Base-by-base conservation (phyloP, 1,140 invertebrate genomes). In the Zaprionus tsacasi region DNA sequence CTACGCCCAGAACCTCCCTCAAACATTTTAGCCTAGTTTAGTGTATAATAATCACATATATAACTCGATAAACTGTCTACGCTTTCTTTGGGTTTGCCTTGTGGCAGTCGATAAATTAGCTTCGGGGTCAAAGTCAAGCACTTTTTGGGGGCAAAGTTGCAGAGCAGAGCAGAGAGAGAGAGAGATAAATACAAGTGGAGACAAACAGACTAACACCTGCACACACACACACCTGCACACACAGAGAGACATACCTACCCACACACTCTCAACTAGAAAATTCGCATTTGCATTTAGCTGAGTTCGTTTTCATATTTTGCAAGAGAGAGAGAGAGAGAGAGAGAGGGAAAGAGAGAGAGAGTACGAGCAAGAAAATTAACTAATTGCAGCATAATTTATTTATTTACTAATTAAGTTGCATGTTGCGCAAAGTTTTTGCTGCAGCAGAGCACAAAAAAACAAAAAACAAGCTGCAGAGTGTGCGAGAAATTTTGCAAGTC, bases 381-480 rank as follows among this genome's bases (percentile, higher is more conserved):
- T 79, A 83, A 83, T 83, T 73, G 68, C 73, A 76, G 70, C 58
- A 67, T 83, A 89, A 88, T 89, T 78, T 81, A 89, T 89, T 76
- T 81, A 88, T 88, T 78, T 83, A 68, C 85, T 88, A 88, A 88
- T 88, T 88, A 88, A 87, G 83, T 87, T 77, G 76, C 69, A 72
- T 70, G 79, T 65, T 71, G 60, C 56, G 64, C 40, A 55, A 83
- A 83, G 64, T 78, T 83, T 71, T 68, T 69, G 30, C 59, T n/a
- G 48, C 17, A 40, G 56, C 68, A 64, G 45, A 68, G 21, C 27
- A 61, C 66, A 48, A 73, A 68, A 80, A 66, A 65, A 61, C 66
- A 48, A 73, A 68, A 80, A 66, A 65, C 60, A 52, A 60, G 56
- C 52, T 69, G 71, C 40, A 65, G 57, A 57, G 65, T 61, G 65